Conservation (phyloP, 2,797 vertebrate genomes). For the Tragelaphus oryx region DNA sequence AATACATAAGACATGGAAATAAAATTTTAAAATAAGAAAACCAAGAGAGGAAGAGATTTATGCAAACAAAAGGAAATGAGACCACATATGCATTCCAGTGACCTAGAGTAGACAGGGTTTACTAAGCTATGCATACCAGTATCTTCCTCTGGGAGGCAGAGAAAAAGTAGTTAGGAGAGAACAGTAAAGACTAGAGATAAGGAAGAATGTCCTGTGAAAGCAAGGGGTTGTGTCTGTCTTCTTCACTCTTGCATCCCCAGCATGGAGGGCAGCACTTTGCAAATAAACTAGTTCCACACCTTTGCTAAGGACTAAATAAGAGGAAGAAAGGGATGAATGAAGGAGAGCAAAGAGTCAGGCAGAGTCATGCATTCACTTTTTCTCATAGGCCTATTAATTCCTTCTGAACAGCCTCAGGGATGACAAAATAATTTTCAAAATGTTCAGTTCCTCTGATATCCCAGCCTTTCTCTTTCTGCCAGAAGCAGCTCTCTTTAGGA, state of each 20-base stretch:
- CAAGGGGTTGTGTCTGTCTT: background rate
- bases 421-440: background rate
- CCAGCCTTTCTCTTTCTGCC: background rate
- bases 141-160: background rate
- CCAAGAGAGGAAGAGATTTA: background rate
- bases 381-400: background rate
- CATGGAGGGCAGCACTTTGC: background rate
- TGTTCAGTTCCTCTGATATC: background rate
- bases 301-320: background rate
- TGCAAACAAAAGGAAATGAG: background rate
- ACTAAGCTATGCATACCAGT: background rate
- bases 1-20: background rate
- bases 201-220: background rate
- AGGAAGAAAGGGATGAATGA: background rate
- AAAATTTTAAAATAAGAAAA: background rate
- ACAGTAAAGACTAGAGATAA: background rate
- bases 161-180: background rate
- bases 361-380: background rate
- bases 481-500: background rate
- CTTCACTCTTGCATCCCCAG: background rate
- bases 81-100: background rate
- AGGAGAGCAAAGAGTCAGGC: background rate
- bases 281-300: background rate
- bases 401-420: background rate
- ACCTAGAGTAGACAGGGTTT: background rate